phyloP scores from a whole-genome alignment of 1,140 invertebrate genomes.

The Araneus ventricosus region DNA sequence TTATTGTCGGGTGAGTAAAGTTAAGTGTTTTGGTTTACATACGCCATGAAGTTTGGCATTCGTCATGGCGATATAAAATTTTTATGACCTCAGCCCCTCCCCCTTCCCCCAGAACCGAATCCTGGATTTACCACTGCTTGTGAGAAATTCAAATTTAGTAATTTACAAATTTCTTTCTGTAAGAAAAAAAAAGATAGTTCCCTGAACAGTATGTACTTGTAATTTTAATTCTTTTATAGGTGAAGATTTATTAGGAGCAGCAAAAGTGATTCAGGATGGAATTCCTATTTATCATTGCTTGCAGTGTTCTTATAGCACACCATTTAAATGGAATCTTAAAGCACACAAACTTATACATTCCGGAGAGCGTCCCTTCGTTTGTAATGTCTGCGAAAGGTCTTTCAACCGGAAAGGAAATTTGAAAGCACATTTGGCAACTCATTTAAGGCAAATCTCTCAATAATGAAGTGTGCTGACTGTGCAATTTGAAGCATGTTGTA shows the following conservation, averaged over 20 bases:
- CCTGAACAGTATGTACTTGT: background rate
- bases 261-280: background rate
- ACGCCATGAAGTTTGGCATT: no score
- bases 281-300: background rate
- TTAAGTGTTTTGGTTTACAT: no score
- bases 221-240: slow-evolving; percentile 18
- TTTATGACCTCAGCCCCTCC: no score
- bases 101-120: no score
- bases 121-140: no score
- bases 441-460: background rate
- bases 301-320: background rate
- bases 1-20: no score
- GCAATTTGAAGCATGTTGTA: no score
- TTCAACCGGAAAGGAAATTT: slow-evolving; percentile 45
- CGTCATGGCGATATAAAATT: no score
- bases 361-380: slow-evolving; percentile 78
- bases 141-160: no score
- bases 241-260: background rate
- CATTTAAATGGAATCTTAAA: slow-evolving; percentile 76
- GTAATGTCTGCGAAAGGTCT: slow-evolving; percentile 77
- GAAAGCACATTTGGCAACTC: background rate
- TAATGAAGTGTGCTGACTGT: no score
- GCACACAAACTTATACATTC: slow-evolving; percentile 78
- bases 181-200: no score
- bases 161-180: no score